These are phyloP conservation scores for Myiozetetes cayanensis DNA, from an alignment of 2,113 vertebrate species.

Conservation along the genomic window DNA sequence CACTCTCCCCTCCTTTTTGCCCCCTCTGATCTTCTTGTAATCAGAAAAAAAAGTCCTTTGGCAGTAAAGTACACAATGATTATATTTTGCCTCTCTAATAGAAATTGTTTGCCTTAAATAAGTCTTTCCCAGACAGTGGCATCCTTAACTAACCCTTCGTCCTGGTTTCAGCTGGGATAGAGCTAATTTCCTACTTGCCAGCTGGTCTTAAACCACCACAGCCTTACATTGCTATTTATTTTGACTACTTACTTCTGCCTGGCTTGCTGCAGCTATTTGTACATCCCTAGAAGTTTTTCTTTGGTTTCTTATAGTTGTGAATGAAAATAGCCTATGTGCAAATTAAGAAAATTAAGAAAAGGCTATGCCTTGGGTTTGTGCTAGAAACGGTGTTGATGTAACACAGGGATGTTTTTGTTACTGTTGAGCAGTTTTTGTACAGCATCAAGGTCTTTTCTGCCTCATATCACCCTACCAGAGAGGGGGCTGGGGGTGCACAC, in stretches of 20 bases:
- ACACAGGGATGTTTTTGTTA: no score
- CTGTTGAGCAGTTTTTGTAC: neutral
- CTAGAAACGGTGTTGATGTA: neutral
- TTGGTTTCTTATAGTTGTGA: neutral
- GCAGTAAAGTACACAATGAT: neutral
- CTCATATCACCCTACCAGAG: no score
- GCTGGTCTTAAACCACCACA: neutral
- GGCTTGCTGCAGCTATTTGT: neutral
- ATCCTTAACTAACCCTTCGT: neutral
- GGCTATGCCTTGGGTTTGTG: neutral
- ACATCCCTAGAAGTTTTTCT: neutral
- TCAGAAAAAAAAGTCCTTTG: neutral
- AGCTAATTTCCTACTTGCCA: neutral
- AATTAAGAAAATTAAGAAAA: neutral
- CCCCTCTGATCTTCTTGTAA: neutral
- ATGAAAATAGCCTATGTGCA: neutral
- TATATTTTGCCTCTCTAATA: neutral
- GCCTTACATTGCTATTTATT: neutral
- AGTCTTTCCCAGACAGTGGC: neutral
- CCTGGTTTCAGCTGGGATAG: neutral
- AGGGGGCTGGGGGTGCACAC: neutral
- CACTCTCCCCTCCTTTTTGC: rapidly evolving
- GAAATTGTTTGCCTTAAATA: neutral
- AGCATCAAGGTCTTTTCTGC: neutral
- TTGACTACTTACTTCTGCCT: neutral